Evolutionary conservation across 2,113 vertebrate species (phyloP).

Genomic region (Mola mola): DNA sequence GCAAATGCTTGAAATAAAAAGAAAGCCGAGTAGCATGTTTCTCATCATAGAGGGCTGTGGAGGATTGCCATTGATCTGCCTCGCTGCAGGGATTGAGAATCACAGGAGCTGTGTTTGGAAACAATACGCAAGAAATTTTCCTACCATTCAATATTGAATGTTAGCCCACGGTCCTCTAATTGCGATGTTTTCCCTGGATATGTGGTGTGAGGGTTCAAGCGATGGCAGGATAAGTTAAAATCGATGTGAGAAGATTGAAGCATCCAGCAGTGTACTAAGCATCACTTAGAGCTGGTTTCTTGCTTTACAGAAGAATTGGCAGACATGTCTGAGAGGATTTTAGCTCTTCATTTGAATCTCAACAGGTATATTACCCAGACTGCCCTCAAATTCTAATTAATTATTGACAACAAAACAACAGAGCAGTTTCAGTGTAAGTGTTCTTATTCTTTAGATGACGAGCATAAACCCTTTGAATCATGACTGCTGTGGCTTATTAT

Average conservation of each 20-base stretch:
- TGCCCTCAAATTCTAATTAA: no score
- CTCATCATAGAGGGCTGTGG: no score
- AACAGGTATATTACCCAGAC: slow-evolving; percentile 17
- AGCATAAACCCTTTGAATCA: no score
- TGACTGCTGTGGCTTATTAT: slow-evolving; percentile 13
- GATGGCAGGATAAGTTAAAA: slow-evolving; percentile 34
- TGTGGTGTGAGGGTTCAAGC: slow-evolving; percentile 29
- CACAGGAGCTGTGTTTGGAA: slow-evolving; percentile 8
- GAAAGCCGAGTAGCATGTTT: no score
- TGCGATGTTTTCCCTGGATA: slow-evolving; percentile 21
- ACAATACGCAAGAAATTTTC: slow-evolving; percentile 16
- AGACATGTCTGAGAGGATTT: slow-evolving; percentile 16
- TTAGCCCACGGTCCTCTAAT: slow-evolving; percentile 26
- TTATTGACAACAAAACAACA: no score
- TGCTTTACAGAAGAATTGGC: slow-evolving; percentile 42
- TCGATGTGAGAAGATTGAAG: slow-evolving; percentile 54
- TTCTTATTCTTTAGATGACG: no score
- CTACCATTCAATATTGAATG: slow-evolving; percentile 7
- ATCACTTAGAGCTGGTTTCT: slow-evolving; percentile 52
- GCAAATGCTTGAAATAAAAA: no score
- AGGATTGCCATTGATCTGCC: no score
- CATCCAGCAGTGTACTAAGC: slow-evolving; percentile 35
- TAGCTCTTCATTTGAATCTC: slow-evolving; percentile 43
- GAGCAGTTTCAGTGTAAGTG: no score
- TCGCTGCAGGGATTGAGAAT: slow-evolving; percentile 2